Evolutionary conservation across 2,797 vertebrate species (phyloP).

Genomic region (Liparis tanakae): DNA sequence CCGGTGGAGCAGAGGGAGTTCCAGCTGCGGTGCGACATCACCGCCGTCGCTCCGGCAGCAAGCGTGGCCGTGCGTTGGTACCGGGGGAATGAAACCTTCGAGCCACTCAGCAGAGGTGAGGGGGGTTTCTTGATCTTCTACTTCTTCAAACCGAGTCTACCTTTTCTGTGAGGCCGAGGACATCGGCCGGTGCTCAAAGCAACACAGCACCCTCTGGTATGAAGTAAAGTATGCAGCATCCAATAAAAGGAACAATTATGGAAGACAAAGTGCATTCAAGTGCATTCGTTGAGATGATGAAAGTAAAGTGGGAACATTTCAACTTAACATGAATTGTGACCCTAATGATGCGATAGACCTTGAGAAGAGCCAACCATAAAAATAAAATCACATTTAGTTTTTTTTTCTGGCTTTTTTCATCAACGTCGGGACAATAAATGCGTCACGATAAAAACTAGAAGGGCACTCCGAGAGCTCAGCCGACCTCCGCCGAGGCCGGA

Average conservation of each 20-base stretch:
- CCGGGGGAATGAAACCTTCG: conserved; percentile 37
- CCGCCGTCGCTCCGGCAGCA: conserved; percentile 59
- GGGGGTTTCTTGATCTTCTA: background rate
- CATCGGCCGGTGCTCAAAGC: background rate
- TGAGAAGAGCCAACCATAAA: no score
- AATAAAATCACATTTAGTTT: background rate
- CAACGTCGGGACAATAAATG: background rate
- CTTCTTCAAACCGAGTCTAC: background rate
- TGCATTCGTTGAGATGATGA: background rate
- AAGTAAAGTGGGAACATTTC: background rate
- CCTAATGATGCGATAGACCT: background rate
- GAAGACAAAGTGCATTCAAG: background rate
- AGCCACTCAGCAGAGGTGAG: conserved; percentile 27
- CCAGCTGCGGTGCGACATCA: conserved; percentile 71
- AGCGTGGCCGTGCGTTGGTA: conserved; percentile 69
- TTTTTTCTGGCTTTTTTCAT: background rate
- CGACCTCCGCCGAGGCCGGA: no score
- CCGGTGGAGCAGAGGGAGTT: conserved; percentile 35
- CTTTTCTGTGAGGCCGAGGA: background rate
- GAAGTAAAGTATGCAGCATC: background rate
- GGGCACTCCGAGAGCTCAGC: background rate
- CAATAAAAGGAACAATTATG: background rate
- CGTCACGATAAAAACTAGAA: background rate
- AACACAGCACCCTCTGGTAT: background rate
- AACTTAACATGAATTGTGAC: background rate